These are phyloP conservation scores for Xiphias gladius DNA, from an alignment of 2,113 vertebrate genomes.

Conservation along the genomic window DNA sequence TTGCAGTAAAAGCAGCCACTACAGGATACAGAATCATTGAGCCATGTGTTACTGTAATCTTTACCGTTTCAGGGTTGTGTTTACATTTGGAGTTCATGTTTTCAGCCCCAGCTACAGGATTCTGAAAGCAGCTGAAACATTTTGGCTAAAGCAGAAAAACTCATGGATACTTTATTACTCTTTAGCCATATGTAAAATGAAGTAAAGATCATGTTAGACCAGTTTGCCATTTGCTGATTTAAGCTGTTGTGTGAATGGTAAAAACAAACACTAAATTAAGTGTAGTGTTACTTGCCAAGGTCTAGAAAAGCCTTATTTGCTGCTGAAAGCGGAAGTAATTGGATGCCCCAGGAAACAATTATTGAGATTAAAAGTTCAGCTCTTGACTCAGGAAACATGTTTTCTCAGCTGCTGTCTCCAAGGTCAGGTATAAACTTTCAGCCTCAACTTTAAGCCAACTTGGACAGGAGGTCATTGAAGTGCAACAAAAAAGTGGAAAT, in stretches of 20 bases:
- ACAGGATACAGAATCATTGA: conserved; percentile 7
- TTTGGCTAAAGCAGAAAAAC: background rate
- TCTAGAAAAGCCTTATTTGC: too few species aligned
- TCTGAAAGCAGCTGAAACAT: background rate
- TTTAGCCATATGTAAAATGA: background rate
- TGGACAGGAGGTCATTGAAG: too few species aligned
- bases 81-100: background rate
- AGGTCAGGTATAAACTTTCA: too few species aligned
- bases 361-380: too few species aligned
- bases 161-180: background rate
- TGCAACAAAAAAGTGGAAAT: too few species aligned
- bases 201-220: conserved; percentile 1
- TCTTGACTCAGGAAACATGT: too few species aligned
- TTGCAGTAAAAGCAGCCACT: conserved; percentile 6
- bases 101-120: background rate
- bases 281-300: too few species aligned
- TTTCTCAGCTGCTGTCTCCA: too few species aligned
- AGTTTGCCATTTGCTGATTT: background rate
- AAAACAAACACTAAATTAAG: too few species aligned
- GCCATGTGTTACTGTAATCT: conserved; percentile 17
- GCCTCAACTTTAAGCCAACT: too few species aligned
- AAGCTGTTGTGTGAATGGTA: background rate
- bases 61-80: background rate
- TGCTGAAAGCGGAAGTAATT: too few species aligned
- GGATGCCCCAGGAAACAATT: too few species aligned